Percentiles rank a stretch among this genome's conserved stretches.
phyloP scores from a whole-genome alignment of 1,140 invertebrate species.

The Platyscapa corneri region DNA sequence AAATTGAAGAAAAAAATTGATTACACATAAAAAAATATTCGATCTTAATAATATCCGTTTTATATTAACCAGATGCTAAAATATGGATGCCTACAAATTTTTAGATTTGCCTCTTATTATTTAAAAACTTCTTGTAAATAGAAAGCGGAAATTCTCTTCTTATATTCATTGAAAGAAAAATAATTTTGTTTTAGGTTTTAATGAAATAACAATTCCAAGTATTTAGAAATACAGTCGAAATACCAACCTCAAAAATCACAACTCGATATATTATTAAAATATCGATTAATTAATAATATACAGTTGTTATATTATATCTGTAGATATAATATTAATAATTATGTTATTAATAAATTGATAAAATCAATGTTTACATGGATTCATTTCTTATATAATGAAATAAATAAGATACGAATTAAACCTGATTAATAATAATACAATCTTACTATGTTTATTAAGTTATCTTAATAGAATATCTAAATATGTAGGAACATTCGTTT shows the following conservation, averaged over 20 bases:
- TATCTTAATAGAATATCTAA: neutral
- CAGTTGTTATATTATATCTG: neutral
- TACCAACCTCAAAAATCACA: neutral
- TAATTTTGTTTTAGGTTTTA: too few relatives aligned
- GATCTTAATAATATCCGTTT: neutral
- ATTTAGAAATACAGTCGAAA: too few relatives aligned
- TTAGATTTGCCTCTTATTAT: neutral
- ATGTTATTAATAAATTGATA: neutral
- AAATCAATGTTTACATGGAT: constrained; percentile 4
- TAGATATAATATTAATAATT: neutral
- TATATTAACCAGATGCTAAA: neutral
- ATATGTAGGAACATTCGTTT: neutral
- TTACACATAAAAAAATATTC: neutral
- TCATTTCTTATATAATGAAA: neutral
- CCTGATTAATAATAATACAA: neutral
- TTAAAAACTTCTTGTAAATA: neutral
- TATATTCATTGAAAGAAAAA: too few relatives aligned
- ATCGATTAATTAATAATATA: neutral
- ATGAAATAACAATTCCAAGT: too few relatives aligned
- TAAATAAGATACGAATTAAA: neutral
- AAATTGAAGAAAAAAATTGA: neutral
- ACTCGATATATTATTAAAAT: neutral
- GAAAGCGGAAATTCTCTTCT: too few relatives aligned
- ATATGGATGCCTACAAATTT: neutral
- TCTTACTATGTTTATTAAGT: neutral